Evolutionary conservation across 1,140 invertebrate species (phyloP), one percentile per base, ranked within the genome.

Genomic region (Cyrtorhinus lividipennis): DNA sequence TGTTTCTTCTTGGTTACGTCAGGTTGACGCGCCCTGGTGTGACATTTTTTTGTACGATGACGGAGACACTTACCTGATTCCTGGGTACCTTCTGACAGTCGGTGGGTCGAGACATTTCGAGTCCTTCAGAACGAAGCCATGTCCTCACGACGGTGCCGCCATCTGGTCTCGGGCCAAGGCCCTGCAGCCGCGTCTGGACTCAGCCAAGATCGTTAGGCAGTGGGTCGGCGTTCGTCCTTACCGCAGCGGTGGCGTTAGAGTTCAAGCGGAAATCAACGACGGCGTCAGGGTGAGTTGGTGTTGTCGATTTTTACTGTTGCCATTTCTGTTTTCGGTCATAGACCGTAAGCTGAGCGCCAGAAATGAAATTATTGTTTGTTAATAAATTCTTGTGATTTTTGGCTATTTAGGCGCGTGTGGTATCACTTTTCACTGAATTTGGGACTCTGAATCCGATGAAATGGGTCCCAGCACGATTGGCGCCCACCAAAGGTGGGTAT

Each of bases 21-120:
- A 86, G 84, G 85, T 90, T 1, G 79, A 81, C 66, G 92, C 92
- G 12, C 91, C 92, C 0, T 95, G 91, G 90, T 74, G 95, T 2
- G 92, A 93, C 76, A 85, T 82, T 0, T 91, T 88, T 26, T 87
- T 89, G 70, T 92, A 90, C 69, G 83, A 80, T 0, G 89, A 93
- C 68, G 78, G 82, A 59, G 86, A 91, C 67, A 86, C 88, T 0
- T 95, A 95, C 71, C 80, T 95, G 5, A 82, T 94, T 61, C 92
- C 92, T 2, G 85, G 87, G 0, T 78, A 80, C 69, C 80, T 77
- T 20, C 81, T 81, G n/a, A 92, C 90, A 1, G 71, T 95, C 1
- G 92, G 93, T 2, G 92, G 92, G 0, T 83, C 83, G 23, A 75
- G 88, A 15, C 83, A 91, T 66, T 90, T 83, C 66, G 88, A 90